phyloP scores from a whole-genome alignment of 2,888 invertebrate genomes.

The Napeogenes sylphis region DNA sequence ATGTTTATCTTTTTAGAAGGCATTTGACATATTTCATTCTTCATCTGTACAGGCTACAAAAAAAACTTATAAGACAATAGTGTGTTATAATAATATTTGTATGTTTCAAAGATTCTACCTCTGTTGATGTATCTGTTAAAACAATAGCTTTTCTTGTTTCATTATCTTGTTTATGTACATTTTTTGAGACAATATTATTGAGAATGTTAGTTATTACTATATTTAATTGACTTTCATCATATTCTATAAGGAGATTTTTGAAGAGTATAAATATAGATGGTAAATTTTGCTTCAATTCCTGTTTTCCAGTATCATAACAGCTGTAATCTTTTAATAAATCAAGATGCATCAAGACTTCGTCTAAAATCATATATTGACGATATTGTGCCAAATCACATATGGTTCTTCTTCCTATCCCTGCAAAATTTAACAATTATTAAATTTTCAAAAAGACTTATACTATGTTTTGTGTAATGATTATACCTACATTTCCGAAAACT shows the following conservation, averaged over 20 bases:
- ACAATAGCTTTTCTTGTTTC: slow-evolving; percentile 34
- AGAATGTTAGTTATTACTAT: slow-evolving; percentile 55
- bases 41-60: slow-evolving; percentile 50
- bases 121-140: slow-evolving; percentile 48
- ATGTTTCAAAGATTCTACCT: slow-evolving; percentile 43
- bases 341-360: slow-evolving; percentile 56
- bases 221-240: slow-evolving; percentile 62
- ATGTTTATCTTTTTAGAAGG: slow-evolving; percentile 36
- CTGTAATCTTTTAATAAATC: slow-evolving; percentile 52
- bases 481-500: slow-evolving; percentile 14
- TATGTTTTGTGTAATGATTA: slow-evolving; percentile 10
- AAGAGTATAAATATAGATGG: slow-evolving; percentile 50
- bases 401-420: slow-evolving; percentile 53
- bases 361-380: slow-evolving; percentile 55
- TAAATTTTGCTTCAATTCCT: slow-evolving; percentile 43
- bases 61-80: neutral
- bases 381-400: slow-evolving; percentile 46
- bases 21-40: slow-evolving; percentile 47
- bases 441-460: neutral
- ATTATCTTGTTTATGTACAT: slow-evolving; percentile 35
- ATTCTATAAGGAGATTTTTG: slow-evolving; percentile 52
- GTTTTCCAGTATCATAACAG: slow-evolving; percentile 41
- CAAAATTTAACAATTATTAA: slow-evolving; percentile 29
- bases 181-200: slow-evolving; percentile 52
- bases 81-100: neutral